Base-by-base conservation (phyloP, 1,140 invertebrate genomes). In the Hylaeus anthracinus region DNA sequence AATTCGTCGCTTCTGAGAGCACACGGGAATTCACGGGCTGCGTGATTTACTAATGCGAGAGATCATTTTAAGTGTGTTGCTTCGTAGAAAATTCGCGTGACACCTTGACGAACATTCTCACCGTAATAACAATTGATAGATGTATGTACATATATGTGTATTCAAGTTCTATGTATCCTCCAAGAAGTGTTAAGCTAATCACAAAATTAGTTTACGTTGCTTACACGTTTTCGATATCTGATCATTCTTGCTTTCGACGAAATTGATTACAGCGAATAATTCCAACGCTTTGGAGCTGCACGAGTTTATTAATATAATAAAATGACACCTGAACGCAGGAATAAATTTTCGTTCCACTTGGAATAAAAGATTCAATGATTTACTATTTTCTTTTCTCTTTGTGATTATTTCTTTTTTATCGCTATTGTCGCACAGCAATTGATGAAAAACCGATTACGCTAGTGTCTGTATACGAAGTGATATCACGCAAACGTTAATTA, bases 21-120 rank as follows among this genome's bases (percentile, higher is more conserved):
- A 48, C 26, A 12, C 39, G 10, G 58, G 63, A 9, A 58, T 14
- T 14, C 51, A 53, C 39, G 58, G 12, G 10, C 26, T n/a, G 37
- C 10, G 14, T 61, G 15, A 37, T 51, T 61, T 45, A 65, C 55
- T n/a, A 26, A 26, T 26, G n/a, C 41, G 37, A 1, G 14, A 14
- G n/a, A 71, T 71, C 56, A 61, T 77, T 0, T 43, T 61, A 48
- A 65, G 10, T 65, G 70, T 72, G 70, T 48, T 48, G 51, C 48
- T 73, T 79, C n/a, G 71, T 79, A 79, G 70, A 48, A 2, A 14
- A 66, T 56, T 64, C 72, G n/a, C 26, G 64, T 48, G 56, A 37
- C n/a, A 45, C 60, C 45, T 63, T 39, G 14, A 45, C 9, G 43
- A 45, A 55, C 60, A 39, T 15, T 48, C 26, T 26, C 37, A 45